A percentile compares a stretch with the other conserved stretches of the same genome.
phyloP scores from a whole-genome alignment of 2,888 invertebrate species.

The Acleris laterana region DNA sequence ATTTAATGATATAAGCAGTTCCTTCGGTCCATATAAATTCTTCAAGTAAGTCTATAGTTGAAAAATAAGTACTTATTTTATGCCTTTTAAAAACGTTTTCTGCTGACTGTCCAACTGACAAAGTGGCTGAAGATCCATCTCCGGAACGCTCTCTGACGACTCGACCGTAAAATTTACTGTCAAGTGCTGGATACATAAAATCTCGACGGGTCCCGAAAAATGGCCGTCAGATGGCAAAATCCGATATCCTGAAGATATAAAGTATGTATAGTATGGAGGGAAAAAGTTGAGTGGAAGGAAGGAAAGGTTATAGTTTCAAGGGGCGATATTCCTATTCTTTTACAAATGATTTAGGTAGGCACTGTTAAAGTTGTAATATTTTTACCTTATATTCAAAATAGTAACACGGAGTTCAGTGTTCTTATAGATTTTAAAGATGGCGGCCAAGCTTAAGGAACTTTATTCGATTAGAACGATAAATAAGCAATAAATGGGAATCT shows the following conservation, averaged over 20 bases:
- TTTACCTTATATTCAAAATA: too few relatives aligned
- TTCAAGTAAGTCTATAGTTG: not conserved
- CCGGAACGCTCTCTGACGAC: conserved; percentile 1
- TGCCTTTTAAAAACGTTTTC: conserved; percentile 8
- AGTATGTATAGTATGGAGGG: conserved; percentile 1
- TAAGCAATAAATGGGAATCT: too few relatives aligned
- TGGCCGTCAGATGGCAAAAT: conserved; percentile 11
- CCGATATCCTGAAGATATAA: conserved; percentile 12
- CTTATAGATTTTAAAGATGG: too few relatives aligned
- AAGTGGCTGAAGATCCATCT: conserved; percentile 3
- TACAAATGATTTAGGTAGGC: too few relatives aligned
- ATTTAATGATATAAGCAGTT: too few relatives aligned
- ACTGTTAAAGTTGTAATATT: too few relatives aligned
- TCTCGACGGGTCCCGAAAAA: conserved; percentile 22
- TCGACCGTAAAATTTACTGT: conserved; percentile 26
- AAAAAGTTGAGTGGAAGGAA: not conserved
- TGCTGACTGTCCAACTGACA: conserved; percentile 7
- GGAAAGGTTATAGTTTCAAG: too few relatives aligned
- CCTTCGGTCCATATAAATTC: too few relatives aligned
- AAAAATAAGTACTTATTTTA: not conserved
- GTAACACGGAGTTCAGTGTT: too few relatives aligned
- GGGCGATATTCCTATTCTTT: too few relatives aligned
- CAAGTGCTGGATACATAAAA: conserved; percentile 33
- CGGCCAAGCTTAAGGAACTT: too few relatives aligned
- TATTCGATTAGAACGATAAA: too few relatives aligned